Conservation (phyloP, 2,113 vertebrate genomes). For the Meleagris gallopavo region DNA sequence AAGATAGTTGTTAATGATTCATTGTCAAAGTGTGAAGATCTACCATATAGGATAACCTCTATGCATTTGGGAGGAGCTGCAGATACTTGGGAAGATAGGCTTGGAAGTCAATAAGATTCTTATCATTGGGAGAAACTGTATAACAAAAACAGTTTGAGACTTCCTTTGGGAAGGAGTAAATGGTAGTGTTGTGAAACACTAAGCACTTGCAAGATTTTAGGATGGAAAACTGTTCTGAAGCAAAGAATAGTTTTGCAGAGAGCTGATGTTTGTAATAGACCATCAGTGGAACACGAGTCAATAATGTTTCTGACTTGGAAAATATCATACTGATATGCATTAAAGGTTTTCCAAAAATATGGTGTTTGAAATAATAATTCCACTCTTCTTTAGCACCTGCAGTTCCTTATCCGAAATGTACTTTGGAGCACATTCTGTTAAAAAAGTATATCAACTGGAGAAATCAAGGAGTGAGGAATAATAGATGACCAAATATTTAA, state of each 20-base stretch:
- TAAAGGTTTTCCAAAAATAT: background rate
- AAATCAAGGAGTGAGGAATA: background rate
- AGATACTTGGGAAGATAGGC: background rate
- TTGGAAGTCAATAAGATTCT: background rate
- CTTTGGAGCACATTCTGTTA: background rate
- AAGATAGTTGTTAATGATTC: constrained; percentile 38
- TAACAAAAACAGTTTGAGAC: background rate
- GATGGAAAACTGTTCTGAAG: background rate
- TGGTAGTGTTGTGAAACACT: background rate
- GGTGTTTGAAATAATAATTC: background rate
- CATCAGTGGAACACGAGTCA: background rate
- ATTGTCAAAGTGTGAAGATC: background rate
- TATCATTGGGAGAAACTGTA: background rate
- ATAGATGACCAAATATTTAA: background rate
- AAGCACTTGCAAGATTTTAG: background rate
- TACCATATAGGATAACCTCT: background rate
- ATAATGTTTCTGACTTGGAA: background rate
- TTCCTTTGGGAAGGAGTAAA: background rate
- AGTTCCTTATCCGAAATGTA: background rate
- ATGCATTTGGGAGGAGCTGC: background rate
- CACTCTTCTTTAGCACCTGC: background rate
- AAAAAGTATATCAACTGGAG: background rate
- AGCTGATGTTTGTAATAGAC: background rate
- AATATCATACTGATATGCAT: background rate
- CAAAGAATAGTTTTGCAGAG: background rate